Evolutionary conservation across 2,113 vertebrate species (phyloP).

Genomic region (Archilochus colubris): DNA sequence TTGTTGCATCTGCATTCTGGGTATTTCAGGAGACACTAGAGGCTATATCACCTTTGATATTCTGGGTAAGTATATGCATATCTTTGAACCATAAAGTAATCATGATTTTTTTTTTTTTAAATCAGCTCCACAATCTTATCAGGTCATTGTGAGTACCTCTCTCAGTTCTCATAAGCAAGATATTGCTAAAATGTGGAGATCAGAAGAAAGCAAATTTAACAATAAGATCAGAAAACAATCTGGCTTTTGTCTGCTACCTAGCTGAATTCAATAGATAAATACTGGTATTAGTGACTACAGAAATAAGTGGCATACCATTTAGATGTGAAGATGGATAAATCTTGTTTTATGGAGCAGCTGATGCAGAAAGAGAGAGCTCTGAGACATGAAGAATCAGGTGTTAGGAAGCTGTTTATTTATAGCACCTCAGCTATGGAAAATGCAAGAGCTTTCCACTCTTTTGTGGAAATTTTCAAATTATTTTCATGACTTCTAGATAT

Average conservation of each 20-base stretch:
- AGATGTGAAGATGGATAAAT: not conserved
- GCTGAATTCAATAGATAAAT: not conserved
- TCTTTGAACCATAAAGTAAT: not conserved
- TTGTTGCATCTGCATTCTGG: not conserved
- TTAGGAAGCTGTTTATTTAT: not conserved
- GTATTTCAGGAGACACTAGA: not conserved
- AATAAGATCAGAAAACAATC: not conserved
- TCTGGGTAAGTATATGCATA: not conserved
- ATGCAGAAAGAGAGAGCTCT: not conserved
- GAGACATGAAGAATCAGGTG: not conserved
- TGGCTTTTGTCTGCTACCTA: not conserved
- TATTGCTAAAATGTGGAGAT: not conserved
- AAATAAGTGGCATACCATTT: fast-evolving
- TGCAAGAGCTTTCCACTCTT: not conserved
- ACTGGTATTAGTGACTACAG: not conserved
- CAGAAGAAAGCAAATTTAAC: not conserved
- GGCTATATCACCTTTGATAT: not conserved
- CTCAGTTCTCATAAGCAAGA: not conserved
- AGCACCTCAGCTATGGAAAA: not conserved
- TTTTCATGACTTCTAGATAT: not conserved
- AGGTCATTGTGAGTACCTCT: not conserved
- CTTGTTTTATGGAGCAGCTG: not conserved
- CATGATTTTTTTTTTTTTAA: not conserved
- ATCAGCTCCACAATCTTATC: fast-evolving
- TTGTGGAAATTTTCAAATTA: not conserved